A percentile compares a stretch with the other conserved stretches of the same genome.
These are phyloP conservation scores for Cichlasoma orientale DNA, from an alignment of 2,797 vertebrate species.

Conservation along the genomic window DNA sequence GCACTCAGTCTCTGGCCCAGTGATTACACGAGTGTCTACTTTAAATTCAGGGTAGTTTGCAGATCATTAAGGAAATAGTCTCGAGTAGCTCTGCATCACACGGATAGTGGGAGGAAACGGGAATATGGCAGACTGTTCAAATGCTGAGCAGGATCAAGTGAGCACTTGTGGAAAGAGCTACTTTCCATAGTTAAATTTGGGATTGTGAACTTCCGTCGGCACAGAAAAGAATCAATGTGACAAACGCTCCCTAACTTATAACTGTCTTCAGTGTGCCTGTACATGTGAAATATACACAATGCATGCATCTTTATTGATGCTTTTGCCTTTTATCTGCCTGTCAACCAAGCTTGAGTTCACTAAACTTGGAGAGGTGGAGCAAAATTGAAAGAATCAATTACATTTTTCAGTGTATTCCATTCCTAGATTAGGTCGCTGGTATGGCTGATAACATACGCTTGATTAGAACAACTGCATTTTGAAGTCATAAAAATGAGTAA, in stretches of 20 bases:
- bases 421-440: neutral
- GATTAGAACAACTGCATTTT: neutral
- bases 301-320: neutral
- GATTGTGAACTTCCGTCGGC: conserved; percentile 7
- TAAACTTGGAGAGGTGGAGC: neutral
- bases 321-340: neutral
- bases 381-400: neutral
- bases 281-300: neutral
- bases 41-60: conserved; percentile 52
- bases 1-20: conserved; percentile 37
- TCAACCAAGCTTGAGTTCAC: neutral
- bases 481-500: neutral
- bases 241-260: neutral
- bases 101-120: conserved; percentile 18
- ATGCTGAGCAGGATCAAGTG: conserved; percentile 22
- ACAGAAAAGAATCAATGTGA: neutral
- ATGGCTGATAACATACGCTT: neutral
- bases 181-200: conserved; percentile 1
- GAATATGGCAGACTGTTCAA: conserved; percentile 29
- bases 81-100: conserved; percentile 33
- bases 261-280: neutral
- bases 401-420: neutral
- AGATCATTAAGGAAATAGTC: conserved; percentile 60
- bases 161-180: conserved; percentile 9
- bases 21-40: conserved; percentile 26